Percentiles rank a stretch among this genome's conserved stretches.
phyloP scores from a whole-genome alignment of 2,888 invertebrate genomes.

The Protonemura montana region DNA sequence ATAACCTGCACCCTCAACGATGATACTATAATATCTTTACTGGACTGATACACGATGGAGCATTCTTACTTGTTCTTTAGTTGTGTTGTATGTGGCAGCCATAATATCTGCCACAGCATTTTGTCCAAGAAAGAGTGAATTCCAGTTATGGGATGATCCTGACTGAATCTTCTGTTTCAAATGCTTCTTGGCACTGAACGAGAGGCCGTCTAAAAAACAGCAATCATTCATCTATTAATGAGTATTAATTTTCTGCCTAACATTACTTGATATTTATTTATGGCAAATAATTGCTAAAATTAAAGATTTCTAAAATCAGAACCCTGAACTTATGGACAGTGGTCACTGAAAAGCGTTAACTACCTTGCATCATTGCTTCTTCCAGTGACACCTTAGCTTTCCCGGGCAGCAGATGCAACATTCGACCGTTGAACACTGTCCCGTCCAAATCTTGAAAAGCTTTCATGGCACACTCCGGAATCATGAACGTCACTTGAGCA shows the following conservation, averaged over 20 bases:
- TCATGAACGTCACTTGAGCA: constrained; percentile 88
- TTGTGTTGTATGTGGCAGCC: constrained; percentile 81
- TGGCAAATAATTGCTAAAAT: too few relatives aligned
- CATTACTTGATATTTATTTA: too few relatives aligned
- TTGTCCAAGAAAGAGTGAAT: constrained; percentile 89
- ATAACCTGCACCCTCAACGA: too few relatives aligned
- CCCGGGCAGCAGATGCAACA: constrained; percentile 92
- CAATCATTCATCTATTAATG: too few relatives aligned
- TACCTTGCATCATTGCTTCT: constrained; percentile 56
- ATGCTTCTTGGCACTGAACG: constrained; percentile 85
- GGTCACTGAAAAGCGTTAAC: not conserved
- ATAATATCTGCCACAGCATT: constrained; percentile 94
- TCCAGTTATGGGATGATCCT: constrained; percentile 92
- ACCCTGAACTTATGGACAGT: too few relatives aligned
- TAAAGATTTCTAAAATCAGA: too few relatives aligned
- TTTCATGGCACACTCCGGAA: constrained; percentile 93
- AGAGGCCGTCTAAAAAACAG: constrained; percentile 65
- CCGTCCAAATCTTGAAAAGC: constrained; percentile 92
- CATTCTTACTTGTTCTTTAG: constrained; percentile 76
- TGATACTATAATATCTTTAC: too few relatives aligned
- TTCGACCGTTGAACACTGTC: constrained; percentile 86
- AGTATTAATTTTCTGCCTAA: too few relatives aligned
- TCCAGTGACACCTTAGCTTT: constrained; percentile 67
- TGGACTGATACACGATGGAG: not conserved
- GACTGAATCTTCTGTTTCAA: constrained; percentile 77